Conservation (phyloP, 1,140 invertebrate genomes). For the Choristoneura fumiferana region DNA sequence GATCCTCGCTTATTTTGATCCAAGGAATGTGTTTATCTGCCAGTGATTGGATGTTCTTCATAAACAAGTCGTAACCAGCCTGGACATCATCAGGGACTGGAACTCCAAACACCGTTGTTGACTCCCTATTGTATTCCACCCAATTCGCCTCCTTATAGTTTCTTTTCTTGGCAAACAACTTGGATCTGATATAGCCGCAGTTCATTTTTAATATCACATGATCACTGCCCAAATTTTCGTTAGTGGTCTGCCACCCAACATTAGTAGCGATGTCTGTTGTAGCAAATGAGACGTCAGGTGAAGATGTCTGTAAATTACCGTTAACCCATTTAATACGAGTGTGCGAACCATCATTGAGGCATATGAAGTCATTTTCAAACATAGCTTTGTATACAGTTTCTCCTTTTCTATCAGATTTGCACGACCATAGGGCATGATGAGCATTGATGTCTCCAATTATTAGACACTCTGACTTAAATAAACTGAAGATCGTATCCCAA, state of each 20-base stretch:
- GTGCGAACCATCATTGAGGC: slow-evolving; percentile 1
- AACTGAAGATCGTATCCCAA: slow-evolving; percentile 4
- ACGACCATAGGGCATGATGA: slow-evolving; percentile 5
- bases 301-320: slow-evolving; percentile 2
- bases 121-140: background rate
- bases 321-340: slow-evolving; percentile 9
- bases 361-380: slow-evolving; percentile 5
- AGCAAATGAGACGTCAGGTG: slow-evolving; percentile 3
- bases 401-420: slow-evolving; percentile 3
- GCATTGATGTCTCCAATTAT: slow-evolving; percentile 11
- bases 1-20: too few species aligned
- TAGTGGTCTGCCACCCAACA: background rate
- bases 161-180: background rate
- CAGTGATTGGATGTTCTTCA: too few species aligned
- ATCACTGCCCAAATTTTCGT: too few species aligned
- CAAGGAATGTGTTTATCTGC: too few species aligned
- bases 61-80: background rate
- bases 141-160: slow-evolving; percentile 10
- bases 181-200: background rate
- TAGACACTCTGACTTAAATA: background rate
- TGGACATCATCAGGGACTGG: too few species aligned
- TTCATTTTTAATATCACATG: slow-evolving; percentile 2
- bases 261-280: slow-evolving; percentile 7
- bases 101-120: background rate
- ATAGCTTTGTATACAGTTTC: background rate